Evolutionary conservation across 2,888 invertebrate genomes (phyloP).

Genomic region (Lottia scabra): DNA sequence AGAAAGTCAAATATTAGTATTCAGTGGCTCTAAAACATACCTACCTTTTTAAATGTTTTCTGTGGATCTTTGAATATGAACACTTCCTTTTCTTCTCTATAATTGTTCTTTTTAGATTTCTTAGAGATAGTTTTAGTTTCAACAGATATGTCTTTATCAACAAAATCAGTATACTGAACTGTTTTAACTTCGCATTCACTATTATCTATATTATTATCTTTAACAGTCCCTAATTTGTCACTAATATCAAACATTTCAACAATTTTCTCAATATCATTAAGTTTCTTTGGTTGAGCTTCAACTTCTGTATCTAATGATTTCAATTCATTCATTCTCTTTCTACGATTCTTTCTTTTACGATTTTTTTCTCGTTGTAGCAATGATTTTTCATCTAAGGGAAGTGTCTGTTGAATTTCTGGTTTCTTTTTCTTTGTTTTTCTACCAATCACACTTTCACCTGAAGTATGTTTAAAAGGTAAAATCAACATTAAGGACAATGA

Average conservation of each 20-base stretch:
- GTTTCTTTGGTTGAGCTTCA: neutral
- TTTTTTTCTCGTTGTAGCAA: constrained; percentile 12
- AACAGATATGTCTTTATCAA: neutral
- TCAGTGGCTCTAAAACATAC: neutral
- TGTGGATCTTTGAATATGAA: constrained; percentile 46
- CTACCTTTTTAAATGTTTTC: constrained; percentile 28
- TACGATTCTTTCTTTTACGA: constrained; percentile 18
- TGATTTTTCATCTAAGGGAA: too few relatives aligned
- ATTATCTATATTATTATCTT: neutral
- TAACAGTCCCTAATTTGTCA: neutral
- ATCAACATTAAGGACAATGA: too few relatives aligned
- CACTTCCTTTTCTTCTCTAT: constrained; percentile 38
- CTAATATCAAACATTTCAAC: constrained; percentile 1
- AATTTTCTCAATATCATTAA: constrained; percentile 7
- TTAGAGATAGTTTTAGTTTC: neutral
- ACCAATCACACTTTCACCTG: constrained; percentile 9
- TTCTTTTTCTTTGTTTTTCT: neutral
- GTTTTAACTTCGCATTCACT: constrained; percentile 10
- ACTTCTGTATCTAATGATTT: neutral
- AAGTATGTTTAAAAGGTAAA: too few relatives aligned
- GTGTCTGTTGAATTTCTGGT: neutral
- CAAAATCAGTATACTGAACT: constrained; percentile 7
- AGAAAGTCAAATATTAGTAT: too few relatives aligned
- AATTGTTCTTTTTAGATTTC: neutral
- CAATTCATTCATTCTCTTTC: constrained; percentile 18